Conservation (phyloP, 92 coral and sea anemone genomes). For the Phenganax subtilis region DNA sequence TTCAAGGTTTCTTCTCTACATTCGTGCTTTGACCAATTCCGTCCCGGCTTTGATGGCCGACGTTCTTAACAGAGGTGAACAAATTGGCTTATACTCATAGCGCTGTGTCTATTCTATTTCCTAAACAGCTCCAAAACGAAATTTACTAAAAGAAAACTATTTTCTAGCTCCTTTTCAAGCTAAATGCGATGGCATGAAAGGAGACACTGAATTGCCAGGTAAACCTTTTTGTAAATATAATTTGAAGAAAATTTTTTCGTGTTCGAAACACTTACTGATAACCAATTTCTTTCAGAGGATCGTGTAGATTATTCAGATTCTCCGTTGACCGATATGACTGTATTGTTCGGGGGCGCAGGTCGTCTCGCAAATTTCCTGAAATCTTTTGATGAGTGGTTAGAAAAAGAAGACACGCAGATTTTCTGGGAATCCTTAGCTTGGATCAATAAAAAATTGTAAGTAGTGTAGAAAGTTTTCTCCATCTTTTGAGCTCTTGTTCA, state of each 20-base stretch:
- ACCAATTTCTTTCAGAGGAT: conserved; percentile 55
- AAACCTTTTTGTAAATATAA: not conserved
- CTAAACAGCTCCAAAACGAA: not conserved
- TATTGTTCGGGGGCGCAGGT: conserved; percentile 76
- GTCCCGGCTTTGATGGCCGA: conserved; percentile 76
- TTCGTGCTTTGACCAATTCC: conserved; percentile 64
- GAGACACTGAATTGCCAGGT: conserved; percentile 17
- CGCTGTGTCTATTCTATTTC: not conserved
- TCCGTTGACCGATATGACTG: conserved; percentile 69
- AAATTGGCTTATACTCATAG: no score
- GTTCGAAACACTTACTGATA: not conserved
- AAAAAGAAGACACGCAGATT: conserved; percentile 65
- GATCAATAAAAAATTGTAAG: conserved; percentile 80
- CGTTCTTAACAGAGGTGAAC: conserved; percentile 76
- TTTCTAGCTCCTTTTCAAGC: conserved; percentile 28
- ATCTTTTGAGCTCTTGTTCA: no score
- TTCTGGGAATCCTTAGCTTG: conserved; percentile 92
- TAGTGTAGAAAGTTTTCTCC: not conserved
- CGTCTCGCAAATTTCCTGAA: conserved; percentile 65
- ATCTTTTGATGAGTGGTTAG: conserved; percentile 73
- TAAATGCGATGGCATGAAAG: conserved; percentile 18
- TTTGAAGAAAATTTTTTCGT: not conserved
- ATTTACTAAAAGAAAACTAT: not conserved
- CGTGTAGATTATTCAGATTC: conserved; percentile 67
- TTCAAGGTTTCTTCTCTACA: conserved; percentile 55